Base-by-base conservation (phyloP, 2,797 vertebrate species). In the Galagoides demidoff region DNA sequence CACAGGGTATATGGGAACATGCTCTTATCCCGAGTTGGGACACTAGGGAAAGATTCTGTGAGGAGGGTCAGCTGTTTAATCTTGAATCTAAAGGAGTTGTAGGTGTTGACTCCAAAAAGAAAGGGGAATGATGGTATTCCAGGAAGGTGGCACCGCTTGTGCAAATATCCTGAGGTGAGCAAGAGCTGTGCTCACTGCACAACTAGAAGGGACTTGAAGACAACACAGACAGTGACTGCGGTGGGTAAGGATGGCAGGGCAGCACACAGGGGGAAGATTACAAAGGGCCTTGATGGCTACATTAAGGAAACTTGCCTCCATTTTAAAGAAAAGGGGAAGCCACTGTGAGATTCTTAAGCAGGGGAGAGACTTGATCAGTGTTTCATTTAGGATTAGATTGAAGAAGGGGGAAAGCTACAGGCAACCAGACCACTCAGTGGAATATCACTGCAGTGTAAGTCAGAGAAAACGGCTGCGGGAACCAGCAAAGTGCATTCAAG, bases 331-430 rank as follows among this genome's bases (percentile, higher is more conserved):
- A 90, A 96, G 59, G 59, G 39, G 43, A 89, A 90, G 66, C 19
- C 81, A 87, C 4, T 82, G 68, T 86, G 84, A 88, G 49, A 89
- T 89, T 95, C 94, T 95, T 70, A 89, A 95, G 89, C 66, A 85
- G 16, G 39, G 59, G 76, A 89, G 55, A 57, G 34, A 71, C 61
- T 77, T 87, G 89, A 87, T 90, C 76, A 92, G 59, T 45, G 57
- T 14, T 27, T 39, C 43, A 88, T 90, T 96, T 93, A 59, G 16
- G 5, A 76, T 81, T 19, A 79, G 31, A 59, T 0, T 22, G 55
- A 81, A 77, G 78, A 84, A 81, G 85, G 27, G 66, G 23, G 70
- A 63, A 57, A 61, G 84, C 55, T 82, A 82, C 76, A 92, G 94
- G 83, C 85, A 71, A 59, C 7, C 43, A 57, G 74, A 64, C 12